Evolutionary conservation across 2,888 invertebrate genomes (phyloP).

Genomic region (Lithosia quadra): DNA sequence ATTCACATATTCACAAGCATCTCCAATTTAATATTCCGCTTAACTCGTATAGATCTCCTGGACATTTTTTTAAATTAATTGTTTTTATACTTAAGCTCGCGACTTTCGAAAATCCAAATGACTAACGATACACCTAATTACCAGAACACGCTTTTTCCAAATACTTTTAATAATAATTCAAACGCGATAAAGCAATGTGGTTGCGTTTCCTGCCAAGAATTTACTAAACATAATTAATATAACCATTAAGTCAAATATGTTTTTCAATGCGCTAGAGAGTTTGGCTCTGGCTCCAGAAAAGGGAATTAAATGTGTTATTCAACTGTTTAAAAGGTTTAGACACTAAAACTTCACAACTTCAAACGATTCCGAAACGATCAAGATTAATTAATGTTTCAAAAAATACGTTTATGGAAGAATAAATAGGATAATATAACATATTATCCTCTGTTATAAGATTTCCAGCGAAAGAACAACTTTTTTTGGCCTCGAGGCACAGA

Average conservation of each 20-base stretch:
- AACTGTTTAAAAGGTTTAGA: neutral
- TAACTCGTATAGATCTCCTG: neutral
- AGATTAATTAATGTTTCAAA: neutral
- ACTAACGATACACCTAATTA: neutral
- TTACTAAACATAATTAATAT: neutral
- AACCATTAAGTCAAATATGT: neutral
- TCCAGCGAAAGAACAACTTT: neutral
- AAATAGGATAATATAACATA: neutral
- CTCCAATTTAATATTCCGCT: neutral
- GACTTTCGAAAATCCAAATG: neutral
- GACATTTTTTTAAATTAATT: neutral
- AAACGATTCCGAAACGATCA: slow-evolving; percentile 3
- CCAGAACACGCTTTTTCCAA: neutral
- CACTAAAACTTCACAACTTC: neutral
- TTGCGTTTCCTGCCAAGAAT: neutral
- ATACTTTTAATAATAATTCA: neutral
- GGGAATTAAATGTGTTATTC: neutral
- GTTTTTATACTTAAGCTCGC: neutral
- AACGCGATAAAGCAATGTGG: neutral
- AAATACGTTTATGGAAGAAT: neutral
- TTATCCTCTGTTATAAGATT: neutral
- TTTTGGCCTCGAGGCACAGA: neutral
- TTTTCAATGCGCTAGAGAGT: neutral
- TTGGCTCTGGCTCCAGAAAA: neutral
- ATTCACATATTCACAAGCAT: too few relatives aligned